Evolutionary conservation across 2,888 invertebrate species (phyloP).

Genomic region (Aspidiotus destructor): DNA sequence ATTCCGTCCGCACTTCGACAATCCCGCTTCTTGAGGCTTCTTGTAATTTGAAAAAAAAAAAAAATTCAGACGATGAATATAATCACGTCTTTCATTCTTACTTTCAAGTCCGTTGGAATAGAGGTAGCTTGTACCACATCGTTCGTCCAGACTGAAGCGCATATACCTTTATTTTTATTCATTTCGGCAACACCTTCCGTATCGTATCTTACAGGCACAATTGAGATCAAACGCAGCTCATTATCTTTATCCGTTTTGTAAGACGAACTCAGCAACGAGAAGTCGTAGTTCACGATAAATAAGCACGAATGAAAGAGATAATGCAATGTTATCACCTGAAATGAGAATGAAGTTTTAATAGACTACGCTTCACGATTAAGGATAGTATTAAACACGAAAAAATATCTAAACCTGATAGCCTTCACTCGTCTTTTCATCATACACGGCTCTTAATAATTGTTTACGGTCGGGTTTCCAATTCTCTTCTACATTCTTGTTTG

Average conservation of each 20-base stretch:
- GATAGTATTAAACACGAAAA: background rate
- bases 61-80: too few relatives aligned
- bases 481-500: background rate
- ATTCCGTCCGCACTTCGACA: too few relatives aligned
- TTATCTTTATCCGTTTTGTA: slow-evolving; percentile 8
- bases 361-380: background rate
- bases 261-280: background rate
- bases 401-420: slow-evolving; percentile 11
- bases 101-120: slow-evolving; percentile 9
- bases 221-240: slow-evolving; percentile 15
- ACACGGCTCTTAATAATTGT: slow-evolving; percentile 3
- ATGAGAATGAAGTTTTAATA: background rate
- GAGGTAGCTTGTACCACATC: slow-evolving; percentile 18
- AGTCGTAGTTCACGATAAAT: slow-evolving; percentile 16
- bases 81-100: background rate
- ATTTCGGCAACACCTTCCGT: slow-evolving; percentile 8
- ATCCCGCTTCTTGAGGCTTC: too few relatives aligned
- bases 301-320: slow-evolving; percentile 9
- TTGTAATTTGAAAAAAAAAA: too few relatives aligned
- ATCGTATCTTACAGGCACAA: slow-evolving; percentile 8
- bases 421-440: slow-evolving; percentile 9
- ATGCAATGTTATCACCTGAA: slow-evolving; percentile 13
- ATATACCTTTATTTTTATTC: slow-evolving; percentile 13
- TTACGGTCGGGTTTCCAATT: background rate
- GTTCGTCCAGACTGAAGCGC: slow-evolving; percentile 26